Percentiles rank a stretch among this genome's conserved stretches.
These are phyloP conservation scores for Channa argus DNA, from an alignment of 2,113 vertebrate genomes.

Conservation along the genomic window DNA sequence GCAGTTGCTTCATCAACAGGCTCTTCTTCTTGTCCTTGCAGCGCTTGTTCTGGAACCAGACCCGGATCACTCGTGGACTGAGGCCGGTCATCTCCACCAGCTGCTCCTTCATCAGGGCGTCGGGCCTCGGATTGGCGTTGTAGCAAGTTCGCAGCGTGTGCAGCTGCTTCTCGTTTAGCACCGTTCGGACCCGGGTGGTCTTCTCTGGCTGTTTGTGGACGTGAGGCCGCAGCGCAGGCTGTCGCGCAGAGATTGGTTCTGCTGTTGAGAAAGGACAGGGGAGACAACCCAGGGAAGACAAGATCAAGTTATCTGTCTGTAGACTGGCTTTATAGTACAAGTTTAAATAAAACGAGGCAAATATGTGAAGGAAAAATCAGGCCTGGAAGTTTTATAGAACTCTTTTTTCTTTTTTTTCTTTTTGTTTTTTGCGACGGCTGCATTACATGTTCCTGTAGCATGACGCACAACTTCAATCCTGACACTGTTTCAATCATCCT, in stretches of 20 bases:
- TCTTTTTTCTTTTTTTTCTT: too few species aligned
- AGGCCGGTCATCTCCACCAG: constrained; percentile 99
- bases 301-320: constrained; percentile 10
- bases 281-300: neutral
- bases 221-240: constrained; percentile 94
- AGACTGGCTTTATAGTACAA: neutral
- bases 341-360: too few species aligned
- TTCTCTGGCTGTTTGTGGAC: constrained; percentile 99
- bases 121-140: constrained; percentile 96
- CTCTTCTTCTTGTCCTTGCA: constrained; percentile 99
- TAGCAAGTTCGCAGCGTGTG: constrained; percentile 99
- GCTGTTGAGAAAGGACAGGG: constrained; percentile 83
- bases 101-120: constrained; percentile 99
- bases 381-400: too few species aligned
- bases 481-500: too few species aligned
- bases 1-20: constrained; percentile 97
- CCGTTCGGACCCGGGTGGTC: constrained; percentile 96
- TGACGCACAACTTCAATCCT: too few species aligned
- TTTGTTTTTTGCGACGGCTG: too few species aligned
- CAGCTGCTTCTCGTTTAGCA: constrained; percentile 99
- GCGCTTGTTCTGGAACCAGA: constrained; percentile 99
- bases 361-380: too few species aligned
- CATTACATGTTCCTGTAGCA: too few species aligned
- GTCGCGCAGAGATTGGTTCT: constrained; percentile 97
- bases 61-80: constrained; percentile 96